A percentile compares a stretch with the other conserved stretches of the same genome.
Conservation (phyloP, 2,888 invertebrate species). For the Pristionchus mayeri region DNA sequence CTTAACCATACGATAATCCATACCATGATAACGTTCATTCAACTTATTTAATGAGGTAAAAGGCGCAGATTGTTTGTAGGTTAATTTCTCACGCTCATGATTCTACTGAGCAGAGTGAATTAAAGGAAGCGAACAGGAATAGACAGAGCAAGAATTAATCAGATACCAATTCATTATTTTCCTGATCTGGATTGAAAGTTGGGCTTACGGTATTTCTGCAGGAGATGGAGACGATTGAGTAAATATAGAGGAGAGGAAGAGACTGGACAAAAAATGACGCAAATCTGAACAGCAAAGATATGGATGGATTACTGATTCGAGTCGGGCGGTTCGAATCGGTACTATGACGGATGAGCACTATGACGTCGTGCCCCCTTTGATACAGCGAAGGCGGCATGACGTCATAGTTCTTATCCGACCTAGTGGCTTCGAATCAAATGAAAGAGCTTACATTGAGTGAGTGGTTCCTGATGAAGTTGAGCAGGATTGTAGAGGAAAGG, state of each 20-base stretch:
- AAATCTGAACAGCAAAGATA: conserved; percentile 37
- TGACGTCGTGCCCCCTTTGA: too few species aligned
- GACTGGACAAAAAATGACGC: conserved; percentile 4
- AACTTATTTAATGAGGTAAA: too few species aligned
- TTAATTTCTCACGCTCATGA: too few species aligned
- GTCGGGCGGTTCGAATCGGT: too few species aligned
- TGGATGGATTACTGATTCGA: too few species aligned
- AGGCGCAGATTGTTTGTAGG: too few species aligned
- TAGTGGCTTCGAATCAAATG: background rate
- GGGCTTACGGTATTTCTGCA: conserved; percentile 5
- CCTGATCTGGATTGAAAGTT: background rate
- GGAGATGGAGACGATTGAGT: conserved; percentile 35
- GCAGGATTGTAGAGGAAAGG: conserved; percentile 61
- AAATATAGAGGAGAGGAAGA: conserved; percentile 27
- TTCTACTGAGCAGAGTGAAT: conserved; percentile 3
- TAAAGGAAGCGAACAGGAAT: background rate
- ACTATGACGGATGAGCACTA: too few species aligned
- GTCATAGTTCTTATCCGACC: too few species aligned
- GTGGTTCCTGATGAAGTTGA: conserved; percentile 64
- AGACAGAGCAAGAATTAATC: background rate
- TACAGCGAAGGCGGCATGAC: too few species aligned
- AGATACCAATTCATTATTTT: background rate
- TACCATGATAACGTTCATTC: too few species aligned
- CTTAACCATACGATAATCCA: too few species aligned
- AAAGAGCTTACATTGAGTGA: conserved; percentile 58